Percentiles rank a stretch among this genome's conserved stretches.
These are phyloP conservation scores for Chaunax sp. DNA, from an alignment of 2,797 vertebrate species.

Conservation along the genomic window DNA sequence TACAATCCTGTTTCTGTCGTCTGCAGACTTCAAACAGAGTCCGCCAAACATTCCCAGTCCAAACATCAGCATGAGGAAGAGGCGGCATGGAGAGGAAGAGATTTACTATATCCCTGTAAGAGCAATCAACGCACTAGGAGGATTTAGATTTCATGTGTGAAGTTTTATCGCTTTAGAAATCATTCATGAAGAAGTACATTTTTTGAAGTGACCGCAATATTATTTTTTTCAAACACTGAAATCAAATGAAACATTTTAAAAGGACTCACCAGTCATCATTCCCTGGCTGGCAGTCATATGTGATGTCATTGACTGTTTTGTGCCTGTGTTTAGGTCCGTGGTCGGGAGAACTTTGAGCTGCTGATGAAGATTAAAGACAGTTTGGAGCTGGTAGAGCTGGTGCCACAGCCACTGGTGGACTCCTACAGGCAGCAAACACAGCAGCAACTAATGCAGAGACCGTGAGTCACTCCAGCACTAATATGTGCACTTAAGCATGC, in stretches of 20 bases:
- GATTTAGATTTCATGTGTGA: background rate
- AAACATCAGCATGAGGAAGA: constrained; percentile 89
- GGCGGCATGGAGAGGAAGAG: constrained; percentile 95
- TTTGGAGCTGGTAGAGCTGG: constrained; percentile 95
- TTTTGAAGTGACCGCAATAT: no score
- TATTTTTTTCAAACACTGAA: constrained; percentile 5
- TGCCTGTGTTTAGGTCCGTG: constrained; percentile 87
- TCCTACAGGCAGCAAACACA: constrained; percentile 97
- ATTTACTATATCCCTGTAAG: constrained; percentile 96
- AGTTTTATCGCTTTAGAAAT: background rate
- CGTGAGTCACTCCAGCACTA: constrained; percentile 84
- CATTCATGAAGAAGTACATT: background rate
- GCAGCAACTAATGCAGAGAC: constrained; percentile 94
- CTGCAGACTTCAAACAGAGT: constrained; percentile 94
- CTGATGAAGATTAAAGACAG: constrained; percentile 99
- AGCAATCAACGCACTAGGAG: background rate
- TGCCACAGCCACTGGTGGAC: constrained; percentile 95
- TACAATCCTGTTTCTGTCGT: constrained; percentile 28
- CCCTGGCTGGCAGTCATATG: background rate
- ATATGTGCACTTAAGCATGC: background rate
- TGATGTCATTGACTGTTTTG: constrained; percentile 1
- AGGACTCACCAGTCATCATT: background rate
- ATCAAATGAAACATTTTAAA: constrained; percentile 2
- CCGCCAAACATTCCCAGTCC: constrained; percentile 88
- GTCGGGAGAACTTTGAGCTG: constrained; percentile 97